Conservation (phyloP, 2,797 vertebrate species). For the Clarias laeviceps region DNA sequence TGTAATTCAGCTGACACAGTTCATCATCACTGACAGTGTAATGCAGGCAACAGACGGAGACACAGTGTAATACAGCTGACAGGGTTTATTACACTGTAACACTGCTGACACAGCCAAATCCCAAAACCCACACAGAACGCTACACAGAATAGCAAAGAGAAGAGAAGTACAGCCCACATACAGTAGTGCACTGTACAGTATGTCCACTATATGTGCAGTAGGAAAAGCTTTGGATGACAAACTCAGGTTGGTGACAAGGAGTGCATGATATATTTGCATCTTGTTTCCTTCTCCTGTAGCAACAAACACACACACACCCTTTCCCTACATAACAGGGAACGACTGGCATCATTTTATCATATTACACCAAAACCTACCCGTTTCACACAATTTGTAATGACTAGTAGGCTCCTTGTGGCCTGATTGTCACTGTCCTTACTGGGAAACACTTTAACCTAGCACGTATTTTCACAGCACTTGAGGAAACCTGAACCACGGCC, state of each 20-base stretch:
- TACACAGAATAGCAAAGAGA: not conserved
- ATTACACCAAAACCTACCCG: not conserved
- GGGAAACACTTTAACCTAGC: not conserved
- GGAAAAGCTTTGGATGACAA: not conserved
- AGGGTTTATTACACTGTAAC: not conserved
- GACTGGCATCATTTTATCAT: not conserved
- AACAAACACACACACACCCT: not conserved
- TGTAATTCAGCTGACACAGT: not conserved
- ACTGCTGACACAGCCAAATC: not conserved
- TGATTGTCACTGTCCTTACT: not conserved
- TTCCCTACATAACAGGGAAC: not conserved
- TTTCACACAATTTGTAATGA: not conserved
- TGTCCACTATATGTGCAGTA: not conserved
- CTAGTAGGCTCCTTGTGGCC: no score
- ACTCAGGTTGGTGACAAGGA: not conserved
- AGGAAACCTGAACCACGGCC: conserved; percentile 13
- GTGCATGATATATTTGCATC: not conserved
- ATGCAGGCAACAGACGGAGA: not conserved
- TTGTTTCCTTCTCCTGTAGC: not conserved
- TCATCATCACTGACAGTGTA: not conserved
- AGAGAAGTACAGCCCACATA: not conserved
- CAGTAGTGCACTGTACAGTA: no score
- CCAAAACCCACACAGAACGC: not conserved
- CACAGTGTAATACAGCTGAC: not conserved
- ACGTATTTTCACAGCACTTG: conserved; percentile 7